Conservation (phyloP, 1,140 invertebrate genomes). For the Drosophila equinoxialis region DNA sequence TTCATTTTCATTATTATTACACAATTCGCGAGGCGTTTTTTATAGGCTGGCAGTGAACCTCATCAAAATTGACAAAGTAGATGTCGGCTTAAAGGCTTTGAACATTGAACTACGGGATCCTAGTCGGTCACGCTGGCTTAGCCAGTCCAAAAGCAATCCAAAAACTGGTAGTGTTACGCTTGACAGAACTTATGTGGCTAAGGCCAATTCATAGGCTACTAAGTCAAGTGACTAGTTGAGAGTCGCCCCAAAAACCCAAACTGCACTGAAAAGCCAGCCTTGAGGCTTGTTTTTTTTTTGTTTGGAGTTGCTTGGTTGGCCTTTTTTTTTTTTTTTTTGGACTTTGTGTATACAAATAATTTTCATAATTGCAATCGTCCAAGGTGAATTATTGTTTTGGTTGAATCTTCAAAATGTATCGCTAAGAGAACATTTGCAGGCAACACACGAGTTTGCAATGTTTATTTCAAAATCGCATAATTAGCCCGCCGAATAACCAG, state of each 20-base stretch:
- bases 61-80: constrained; percentile 23
- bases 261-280: constrained; percentile 1
- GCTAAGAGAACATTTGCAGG: constrained; percentile 30
- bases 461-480: constrained; percentile 37
- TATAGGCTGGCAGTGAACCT: constrained; percentile 45
- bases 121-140: constrained; percentile 11
- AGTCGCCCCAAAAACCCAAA: constrained; percentile 4
- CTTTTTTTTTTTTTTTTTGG: neutral
- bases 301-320: neutral
- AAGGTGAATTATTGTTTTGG: constrained; percentile 20
- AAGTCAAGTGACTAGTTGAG: neutral
- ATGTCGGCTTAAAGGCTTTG: constrained; percentile 32
- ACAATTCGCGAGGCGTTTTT: constrained; percentile 16
- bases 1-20: neutral
- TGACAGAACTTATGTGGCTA: constrained; percentile 25
- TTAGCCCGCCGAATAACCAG: constrained; percentile 14
- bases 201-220: constrained; percentile 28
- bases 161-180: constrained; percentile 42
- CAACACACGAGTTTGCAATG: constrained; percentile 19
- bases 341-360: neutral
- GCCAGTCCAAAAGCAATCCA: neutral
- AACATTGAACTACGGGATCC: constrained; percentile 17
- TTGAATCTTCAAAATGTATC: constrained; percentile 6
- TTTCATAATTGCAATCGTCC: constrained; percentile 9
- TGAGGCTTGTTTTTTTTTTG: neutral